Evolutionary conservation across 2,797 vertebrate species (phyloP).

Genomic region (Enteromius anoplus): DNA sequence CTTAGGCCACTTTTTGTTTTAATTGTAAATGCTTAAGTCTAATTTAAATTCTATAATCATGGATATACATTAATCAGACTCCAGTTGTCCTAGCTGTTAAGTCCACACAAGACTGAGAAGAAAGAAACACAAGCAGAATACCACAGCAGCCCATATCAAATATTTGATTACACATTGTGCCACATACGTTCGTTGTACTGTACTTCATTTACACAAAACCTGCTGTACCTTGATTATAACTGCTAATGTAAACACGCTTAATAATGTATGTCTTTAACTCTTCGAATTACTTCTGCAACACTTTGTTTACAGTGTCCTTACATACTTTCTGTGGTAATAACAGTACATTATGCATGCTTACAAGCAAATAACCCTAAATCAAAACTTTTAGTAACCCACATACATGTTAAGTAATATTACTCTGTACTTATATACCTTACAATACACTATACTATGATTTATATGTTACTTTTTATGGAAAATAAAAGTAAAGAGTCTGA

Average conservation of each 20-base stretch:
- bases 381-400: not conserved
- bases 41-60: not conserved
- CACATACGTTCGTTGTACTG: not conserved
- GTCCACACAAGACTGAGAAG: not conserved
- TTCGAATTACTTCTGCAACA: not conserved
- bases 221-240: not conserved
- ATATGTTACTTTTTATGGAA: not conserved
- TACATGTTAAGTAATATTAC: not conserved
- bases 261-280: not conserved
- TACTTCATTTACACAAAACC: not conserved
- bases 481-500: not conserved
- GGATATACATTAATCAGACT: not conserved
- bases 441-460: not conserved
- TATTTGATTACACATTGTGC: not conserved
- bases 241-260: not conserved
- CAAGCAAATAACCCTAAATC: not conserved
- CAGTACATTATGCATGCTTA: not conserved
- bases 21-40: not conserved
- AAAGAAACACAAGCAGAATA: slow-evolving; percentile 9
- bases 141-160: not conserved
- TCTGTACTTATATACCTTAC: not conserved
- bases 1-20: not conserved
- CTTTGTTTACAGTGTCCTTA: not conserved
- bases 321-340: not conserved
- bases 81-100: not conserved